A percentile compares a stretch with the other conserved stretches of the same genome.
These are phyloP conservation scores for Dicrurus megarhynchus DNA, from an alignment of 2,113 vertebrate species.

Conservation along the genomic window DNA sequence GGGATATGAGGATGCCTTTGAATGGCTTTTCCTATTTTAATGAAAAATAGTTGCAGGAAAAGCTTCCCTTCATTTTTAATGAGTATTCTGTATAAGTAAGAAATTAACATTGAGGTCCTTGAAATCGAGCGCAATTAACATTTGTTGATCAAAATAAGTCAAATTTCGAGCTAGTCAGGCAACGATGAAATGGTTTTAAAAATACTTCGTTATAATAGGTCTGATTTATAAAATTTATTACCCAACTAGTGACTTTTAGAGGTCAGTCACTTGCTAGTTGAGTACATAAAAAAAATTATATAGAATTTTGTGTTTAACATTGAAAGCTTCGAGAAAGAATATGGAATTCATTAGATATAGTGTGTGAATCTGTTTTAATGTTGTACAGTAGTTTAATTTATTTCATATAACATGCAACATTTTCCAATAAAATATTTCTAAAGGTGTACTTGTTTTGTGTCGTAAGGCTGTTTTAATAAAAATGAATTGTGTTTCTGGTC, in stretches of 20 bases:
- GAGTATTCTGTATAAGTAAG: background rate
- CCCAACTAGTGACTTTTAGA: constrained; percentile 64
- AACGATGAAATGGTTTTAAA: constrained; percentile 59
- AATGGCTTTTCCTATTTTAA: background rate
- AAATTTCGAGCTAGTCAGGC: background rate
- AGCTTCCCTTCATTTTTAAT: background rate
- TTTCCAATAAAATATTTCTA: constrained; percentile 54
- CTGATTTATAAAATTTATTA: constrained; percentile 71
- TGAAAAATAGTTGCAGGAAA: background rate
- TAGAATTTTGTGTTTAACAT: constrained; percentile 66
- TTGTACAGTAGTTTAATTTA: constrained; percentile 64
- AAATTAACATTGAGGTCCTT: background rate
- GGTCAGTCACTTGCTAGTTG: constrained; percentile 63
- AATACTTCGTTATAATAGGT: constrained; percentile 58
- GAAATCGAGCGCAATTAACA: background rate
- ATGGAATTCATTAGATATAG: constrained; percentile 60
- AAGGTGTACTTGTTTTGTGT: constrained; percentile 43
- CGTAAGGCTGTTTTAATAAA: constrained; percentile 43
- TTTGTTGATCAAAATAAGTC: constrained; percentile 54
- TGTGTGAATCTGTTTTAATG: constrained; percentile 44
- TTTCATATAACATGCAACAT: constrained; percentile 17
- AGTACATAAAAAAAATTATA: constrained; percentile 70
- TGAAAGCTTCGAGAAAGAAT: constrained; percentile 57
- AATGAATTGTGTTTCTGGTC: constrained; percentile 19
- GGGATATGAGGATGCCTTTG: background rate